Conservation (phyloP, 2,113 vertebrate species). For the Ranitomeya imitator region DNA sequence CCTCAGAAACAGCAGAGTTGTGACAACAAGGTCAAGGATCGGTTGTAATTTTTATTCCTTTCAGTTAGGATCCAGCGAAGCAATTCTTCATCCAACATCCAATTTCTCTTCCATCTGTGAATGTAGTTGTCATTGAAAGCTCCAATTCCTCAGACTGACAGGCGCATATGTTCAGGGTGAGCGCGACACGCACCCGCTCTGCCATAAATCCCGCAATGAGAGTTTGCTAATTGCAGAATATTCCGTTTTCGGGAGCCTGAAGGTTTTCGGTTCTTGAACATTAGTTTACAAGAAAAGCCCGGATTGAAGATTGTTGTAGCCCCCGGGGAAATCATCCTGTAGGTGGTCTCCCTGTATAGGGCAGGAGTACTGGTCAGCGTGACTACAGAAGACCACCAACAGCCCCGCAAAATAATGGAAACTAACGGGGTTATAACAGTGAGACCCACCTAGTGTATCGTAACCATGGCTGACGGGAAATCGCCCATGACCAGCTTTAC, state of each 20-base stretch:
- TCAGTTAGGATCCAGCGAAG: neutral
- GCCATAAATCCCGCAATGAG: neutral
- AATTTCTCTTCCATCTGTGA: constrained; percentile 39
- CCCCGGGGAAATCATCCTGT: too few species aligned
- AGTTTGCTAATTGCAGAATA: neutral
- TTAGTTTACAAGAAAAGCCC: too few species aligned
- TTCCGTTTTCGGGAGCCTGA: too few species aligned
- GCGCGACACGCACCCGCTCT: neutral
- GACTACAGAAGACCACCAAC: too few species aligned
- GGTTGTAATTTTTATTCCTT: neutral
- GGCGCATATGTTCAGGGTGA: neutral
- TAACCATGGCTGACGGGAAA: too few species aligned
- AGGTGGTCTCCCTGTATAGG: too few species aligned
- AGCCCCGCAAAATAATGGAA: too few species aligned
- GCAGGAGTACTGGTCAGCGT: too few species aligned
- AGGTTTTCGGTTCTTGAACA: neutral
- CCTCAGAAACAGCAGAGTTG: neutral
- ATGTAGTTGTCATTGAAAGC: constrained; percentile 20
- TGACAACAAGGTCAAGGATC: constrained; percentile 12
- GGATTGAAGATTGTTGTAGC: too few species aligned
- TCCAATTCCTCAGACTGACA: constrained; percentile 3
- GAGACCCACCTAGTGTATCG: too few species aligned
- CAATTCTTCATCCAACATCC: constrained; percentile 16
- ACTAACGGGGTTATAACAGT: too few species aligned
- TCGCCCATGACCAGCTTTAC: too few species aligned